phyloP scores from a whole-genome alignment of 2,797 vertebrate species.

The Sebastes minor region DNA sequence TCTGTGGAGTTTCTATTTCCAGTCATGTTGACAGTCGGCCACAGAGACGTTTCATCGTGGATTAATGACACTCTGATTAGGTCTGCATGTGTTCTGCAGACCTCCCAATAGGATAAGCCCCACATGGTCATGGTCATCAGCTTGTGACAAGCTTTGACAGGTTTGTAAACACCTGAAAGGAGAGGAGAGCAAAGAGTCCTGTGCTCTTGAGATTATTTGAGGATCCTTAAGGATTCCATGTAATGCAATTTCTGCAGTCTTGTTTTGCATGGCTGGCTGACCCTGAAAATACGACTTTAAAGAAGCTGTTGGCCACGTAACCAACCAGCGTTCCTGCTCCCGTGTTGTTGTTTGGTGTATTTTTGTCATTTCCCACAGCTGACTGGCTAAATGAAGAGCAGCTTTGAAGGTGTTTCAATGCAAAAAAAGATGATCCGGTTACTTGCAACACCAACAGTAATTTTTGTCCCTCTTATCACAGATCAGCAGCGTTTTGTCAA shows the following conservation, averaged over 20 bases:
- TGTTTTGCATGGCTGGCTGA: neutral
- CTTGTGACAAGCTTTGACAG: slow-evolving; percentile 51
- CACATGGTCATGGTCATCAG: slow-evolving; percentile 51
- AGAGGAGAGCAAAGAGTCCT: neutral
- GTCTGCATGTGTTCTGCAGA: slow-evolving; percentile 38
- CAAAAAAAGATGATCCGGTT: slow-evolving; percentile 1
- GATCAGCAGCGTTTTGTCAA: neutral
- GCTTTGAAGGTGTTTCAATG: neutral
- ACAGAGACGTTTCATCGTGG: slow-evolving; percentile 36
- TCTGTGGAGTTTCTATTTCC: slow-evolving; percentile 56
- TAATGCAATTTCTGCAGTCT: neutral
- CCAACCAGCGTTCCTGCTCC: neutral
- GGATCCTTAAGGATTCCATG: neutral
- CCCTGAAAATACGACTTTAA: neutral
- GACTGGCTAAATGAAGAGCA: neutral
- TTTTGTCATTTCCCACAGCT: neutral
- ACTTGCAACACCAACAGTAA: neutral
- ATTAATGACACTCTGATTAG: slow-evolving; percentile 57
- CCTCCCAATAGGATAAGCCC: slow-evolving; percentile 38
- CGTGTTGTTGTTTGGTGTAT: neutral
- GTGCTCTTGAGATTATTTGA: slow-evolving; percentile 26
- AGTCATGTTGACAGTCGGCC: slow-evolving; percentile 53
- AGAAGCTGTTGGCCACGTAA: neutral
- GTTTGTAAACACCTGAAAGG: slow-evolving; percentile 53
- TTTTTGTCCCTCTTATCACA: slow-evolving; percentile 6